phyloP scores from a whole-genome alignment of 1,140 invertebrate genomes.

The Elysia chlorotica region DNA sequence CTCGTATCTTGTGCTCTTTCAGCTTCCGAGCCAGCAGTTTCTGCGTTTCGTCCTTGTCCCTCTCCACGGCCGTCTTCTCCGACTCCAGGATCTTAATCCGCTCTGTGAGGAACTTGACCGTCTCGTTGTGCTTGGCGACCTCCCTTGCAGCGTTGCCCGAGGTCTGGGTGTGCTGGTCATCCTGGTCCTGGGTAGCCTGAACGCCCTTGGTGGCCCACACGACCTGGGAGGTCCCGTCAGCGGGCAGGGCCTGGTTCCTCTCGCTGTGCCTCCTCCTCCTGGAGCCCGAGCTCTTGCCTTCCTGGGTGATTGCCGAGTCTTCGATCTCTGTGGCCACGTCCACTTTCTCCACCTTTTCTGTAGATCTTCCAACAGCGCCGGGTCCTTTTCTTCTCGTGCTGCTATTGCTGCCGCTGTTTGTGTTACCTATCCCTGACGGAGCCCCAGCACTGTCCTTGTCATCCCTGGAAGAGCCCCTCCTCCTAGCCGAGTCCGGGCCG shows the following conservation, averaged over 20 bases:
- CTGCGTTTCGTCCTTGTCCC: conserved; percentile 1
- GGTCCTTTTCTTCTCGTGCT: background rate
- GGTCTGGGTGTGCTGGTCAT: background rate
- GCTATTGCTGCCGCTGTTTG: background rate
- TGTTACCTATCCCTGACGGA: no score
- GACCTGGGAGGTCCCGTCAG: background rate
- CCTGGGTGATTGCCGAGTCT: no score
- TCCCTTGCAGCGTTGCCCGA: background rate
- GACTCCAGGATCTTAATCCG: background rate
- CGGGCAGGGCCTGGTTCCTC: background rate
- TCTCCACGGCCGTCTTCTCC: background rate
- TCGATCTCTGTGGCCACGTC: no score
- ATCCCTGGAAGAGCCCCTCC: background rate
- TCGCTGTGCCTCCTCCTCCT: background rate
- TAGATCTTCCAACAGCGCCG: background rate
- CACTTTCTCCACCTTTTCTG: background rate
- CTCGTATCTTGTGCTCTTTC: conserved; percentile 11
- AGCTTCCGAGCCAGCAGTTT: background rate
- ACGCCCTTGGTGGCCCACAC: background rate
- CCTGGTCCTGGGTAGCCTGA: background rate
- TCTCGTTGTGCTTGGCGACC: background rate
- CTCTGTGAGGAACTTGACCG: background rate
- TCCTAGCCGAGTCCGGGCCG: background rate
- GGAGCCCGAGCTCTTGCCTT: background rate
- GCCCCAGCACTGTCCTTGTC: no score